Percentiles rank a stretch among this genome's conserved stretches.
These are phyloP conservation scores for Noctua pronuba DNA, from an alignment of 2,888 invertebrate genomes.

Conservation along the genomic window DNA sequence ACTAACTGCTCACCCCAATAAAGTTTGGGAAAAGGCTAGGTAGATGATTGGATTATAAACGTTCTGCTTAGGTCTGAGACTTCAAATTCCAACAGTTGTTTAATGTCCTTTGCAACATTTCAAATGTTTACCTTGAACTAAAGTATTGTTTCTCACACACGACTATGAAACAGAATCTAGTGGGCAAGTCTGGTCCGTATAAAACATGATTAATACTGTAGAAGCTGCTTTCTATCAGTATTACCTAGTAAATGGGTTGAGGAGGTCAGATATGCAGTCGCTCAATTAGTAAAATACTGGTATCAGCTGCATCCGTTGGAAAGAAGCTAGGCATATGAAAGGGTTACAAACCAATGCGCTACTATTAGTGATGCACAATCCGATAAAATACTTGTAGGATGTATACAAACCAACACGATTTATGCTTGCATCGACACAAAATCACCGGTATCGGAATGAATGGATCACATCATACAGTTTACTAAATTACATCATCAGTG, in stretches of 20 bases:
- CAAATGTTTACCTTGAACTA: neutral
- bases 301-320: neutral
- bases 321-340: neutral
- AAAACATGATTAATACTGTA: neutral
- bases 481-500: neutral
- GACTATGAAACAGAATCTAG: neutral
- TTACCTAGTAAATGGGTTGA: neutral
- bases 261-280: neutral
- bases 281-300: neutral
- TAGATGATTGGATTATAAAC: neutral
- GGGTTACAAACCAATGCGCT: neutral
- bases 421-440: neutral
- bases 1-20: too few relatives aligned
- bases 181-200: neutral
- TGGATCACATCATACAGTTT: neutral
- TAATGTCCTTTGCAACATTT: neutral
- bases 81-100: neutral
- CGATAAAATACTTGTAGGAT: neutral
- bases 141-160: neutral
- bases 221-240: neutral
- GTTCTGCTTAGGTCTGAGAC: neutral
- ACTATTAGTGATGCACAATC: neutral
- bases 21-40: too few relatives aligned
- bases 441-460: neutral
- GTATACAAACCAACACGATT: neutral